Base-by-base conservation (phyloP, 2,113 vertebrate genomes). In the Coreoperca whiteheadi region DNA sequence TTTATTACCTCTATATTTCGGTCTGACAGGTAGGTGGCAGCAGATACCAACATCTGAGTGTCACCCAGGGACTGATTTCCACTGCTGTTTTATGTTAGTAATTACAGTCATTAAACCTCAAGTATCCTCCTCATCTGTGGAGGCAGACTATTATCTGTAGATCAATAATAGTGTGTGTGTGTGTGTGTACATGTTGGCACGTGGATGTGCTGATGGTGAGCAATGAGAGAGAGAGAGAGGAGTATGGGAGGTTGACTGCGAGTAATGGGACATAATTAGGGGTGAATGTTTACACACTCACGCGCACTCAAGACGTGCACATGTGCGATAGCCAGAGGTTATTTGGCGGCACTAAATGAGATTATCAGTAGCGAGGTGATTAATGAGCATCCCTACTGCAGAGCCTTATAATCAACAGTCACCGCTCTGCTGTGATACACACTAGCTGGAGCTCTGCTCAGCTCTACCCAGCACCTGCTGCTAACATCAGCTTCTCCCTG, bases 291-390 rank as follows among this genome's bases (percentile, higher is more conserved):
- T 81, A 88, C 72, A 81, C 74, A 79, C 68, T 34, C 82, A 72
- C 70, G 67, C 69, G 56, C 84, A 67, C 72, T 76, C 59, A 34
- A 63, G 59, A 67, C 30, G 15, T n/a, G 21, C 74, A 51, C 80
- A 70, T 76, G 60, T 65, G 85, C 76, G 50, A 80, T 74, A 68
- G 91, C 88, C 88, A 30, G 87, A 87, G 91, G 90, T 92, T 82
- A 93, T 92, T 90, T 91, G 83, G 89, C 83, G 80, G 84, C 92
- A 87, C 81, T 90, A 91, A 94, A 92, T 89, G 91, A 92, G 88
- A 93, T 93, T 85, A 93, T 91, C 88, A 84, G 87, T 84, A 75
- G 88, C 60, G 82, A 87, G 77, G 86, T 89, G 91, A 93, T 93
- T 93, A 93, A 90, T 91, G 90, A 91, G 91, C 87, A 73, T 87